A percentile compares a stretch with the other conserved stretches of the same genome.
Conservation (phyloP, 2,113 vertebrate genomes). For the Datnioides undecimradiatus region DNA sequence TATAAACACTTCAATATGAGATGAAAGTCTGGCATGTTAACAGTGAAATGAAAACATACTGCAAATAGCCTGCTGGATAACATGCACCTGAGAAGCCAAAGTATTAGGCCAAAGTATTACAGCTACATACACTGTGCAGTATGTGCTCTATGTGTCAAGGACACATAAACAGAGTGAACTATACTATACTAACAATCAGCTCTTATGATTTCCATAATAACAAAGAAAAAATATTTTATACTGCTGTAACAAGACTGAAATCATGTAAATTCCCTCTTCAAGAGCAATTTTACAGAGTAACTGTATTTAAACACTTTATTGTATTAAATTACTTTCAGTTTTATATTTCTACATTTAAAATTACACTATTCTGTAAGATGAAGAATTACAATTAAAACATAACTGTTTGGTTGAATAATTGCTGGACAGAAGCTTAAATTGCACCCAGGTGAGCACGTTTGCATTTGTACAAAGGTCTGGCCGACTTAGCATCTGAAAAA, state of each 20-base stretch:
- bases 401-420: no score
- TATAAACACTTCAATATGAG: constrained; percentile 6
- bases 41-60: constrained; percentile 10
- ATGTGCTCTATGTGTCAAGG: background rate
- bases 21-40: constrained; percentile 19
- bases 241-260: background rate
- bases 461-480: background rate
- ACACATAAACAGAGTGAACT: background rate
- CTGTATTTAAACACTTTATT: background rate
- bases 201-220: background rate
- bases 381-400: no score
- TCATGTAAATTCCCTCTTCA: background rate
- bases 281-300: background rate
- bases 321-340: no score
- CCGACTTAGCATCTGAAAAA: background rate
- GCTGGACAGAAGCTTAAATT: no score
- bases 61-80: background rate
- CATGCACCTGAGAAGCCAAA: background rate
- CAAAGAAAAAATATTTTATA: background rate
- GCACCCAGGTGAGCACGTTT: no score
- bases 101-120: background rate
- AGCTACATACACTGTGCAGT: background rate
- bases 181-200: background rate
- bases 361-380: no score
- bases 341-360: no score